A percentile compares a stretch with the other conserved stretches of the same genome.
These are phyloP conservation scores for Choloepus hoffmanni DNA, from an alignment of 2,113 vertebrate genomes.

Conservation along the genomic window DNA sequence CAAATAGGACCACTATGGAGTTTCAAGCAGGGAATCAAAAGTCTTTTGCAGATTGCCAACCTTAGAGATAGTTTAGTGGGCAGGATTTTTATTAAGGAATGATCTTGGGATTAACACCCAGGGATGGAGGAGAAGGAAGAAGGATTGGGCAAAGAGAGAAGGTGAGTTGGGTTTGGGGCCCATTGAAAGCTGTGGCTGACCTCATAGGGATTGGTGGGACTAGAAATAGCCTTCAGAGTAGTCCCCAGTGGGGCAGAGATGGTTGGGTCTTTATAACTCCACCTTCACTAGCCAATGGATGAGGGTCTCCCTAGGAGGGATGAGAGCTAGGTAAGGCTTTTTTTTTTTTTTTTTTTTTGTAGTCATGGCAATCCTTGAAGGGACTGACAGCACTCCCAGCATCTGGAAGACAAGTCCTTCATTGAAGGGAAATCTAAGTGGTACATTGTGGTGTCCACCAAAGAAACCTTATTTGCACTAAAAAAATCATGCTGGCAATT, in stretches of 20 bases:
- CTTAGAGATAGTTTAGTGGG: background rate
- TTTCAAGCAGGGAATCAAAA: background rate
- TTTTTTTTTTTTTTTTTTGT: background rate
- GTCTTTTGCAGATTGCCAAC: background rate
- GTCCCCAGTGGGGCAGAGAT: background rate
- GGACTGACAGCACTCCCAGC: background rate
- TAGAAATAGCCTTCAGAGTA: background rate
- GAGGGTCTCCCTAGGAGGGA: background rate
- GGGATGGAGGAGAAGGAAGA: background rate
- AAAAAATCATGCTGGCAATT: background rate
- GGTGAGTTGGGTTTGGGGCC: background rate
- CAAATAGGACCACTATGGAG: background rate
- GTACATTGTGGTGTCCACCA: background rate
- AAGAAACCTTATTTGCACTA: background rate
- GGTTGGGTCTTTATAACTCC: background rate
- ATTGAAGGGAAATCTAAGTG: background rate
- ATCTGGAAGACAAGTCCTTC: background rate
- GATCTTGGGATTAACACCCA: background rate
- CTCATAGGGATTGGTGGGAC: background rate
- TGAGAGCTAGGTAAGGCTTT: background rate
- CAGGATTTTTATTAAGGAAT: background rate
- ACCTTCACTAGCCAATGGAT: background rate
- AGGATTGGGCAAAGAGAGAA: background rate
- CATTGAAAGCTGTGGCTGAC: background rate
- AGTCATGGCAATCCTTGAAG: background rate